Percentiles rank a stretch among this genome's conserved stretches.
phyloP scores from a whole-genome alignment of 2,113 vertebrate species.

The Misgurnus mizolepis region DNA sequence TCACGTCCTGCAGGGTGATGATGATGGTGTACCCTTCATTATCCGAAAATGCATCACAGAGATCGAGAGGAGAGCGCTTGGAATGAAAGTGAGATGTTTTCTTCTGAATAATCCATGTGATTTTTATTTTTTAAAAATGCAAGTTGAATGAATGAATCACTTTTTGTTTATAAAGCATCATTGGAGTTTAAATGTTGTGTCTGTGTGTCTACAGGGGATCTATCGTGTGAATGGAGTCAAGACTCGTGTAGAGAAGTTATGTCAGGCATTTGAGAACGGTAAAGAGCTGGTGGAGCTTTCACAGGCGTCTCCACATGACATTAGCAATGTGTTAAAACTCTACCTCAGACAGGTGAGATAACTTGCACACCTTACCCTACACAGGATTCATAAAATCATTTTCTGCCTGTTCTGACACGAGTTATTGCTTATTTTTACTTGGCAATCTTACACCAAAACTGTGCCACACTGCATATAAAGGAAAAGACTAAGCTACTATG shows the following conservation, averaged over 20 bases:
- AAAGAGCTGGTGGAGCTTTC: conserved; percentile 95
- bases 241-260: conserved; percentile 95
- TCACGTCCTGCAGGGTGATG: conserved; percentile 68
- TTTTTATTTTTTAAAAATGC: too few relatives aligned
- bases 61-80: conserved; percentile 88
- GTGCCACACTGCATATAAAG: too few relatives aligned
- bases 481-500: too few relatives aligned
- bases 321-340: conserved; percentile 95
- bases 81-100: conserved; percentile 81
- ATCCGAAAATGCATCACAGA: conserved; percentile 90
- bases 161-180: too few relatives aligned
- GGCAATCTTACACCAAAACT: too few relatives aligned
- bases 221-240: conserved; percentile 96
- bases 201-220: conserved; percentile 80
- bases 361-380: not conserved
- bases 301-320: conserved; percentile 90
- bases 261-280: conserved; percentile 94
- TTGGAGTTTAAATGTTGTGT: not conserved
- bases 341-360: conserved; percentile 89
- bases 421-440: too few relatives aligned
- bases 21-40: conserved; percentile 86
- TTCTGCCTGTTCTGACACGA: too few relatives aligned
- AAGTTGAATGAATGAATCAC: too few relatives aligned
- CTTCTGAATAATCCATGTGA: too few relatives aligned
- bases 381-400: too few relatives aligned